These are phyloP conservation scores for Microtus pennsylvanicus DNA, from an alignment of 2,113 vertebrate genomes.

Conservation along the genomic window DNA sequence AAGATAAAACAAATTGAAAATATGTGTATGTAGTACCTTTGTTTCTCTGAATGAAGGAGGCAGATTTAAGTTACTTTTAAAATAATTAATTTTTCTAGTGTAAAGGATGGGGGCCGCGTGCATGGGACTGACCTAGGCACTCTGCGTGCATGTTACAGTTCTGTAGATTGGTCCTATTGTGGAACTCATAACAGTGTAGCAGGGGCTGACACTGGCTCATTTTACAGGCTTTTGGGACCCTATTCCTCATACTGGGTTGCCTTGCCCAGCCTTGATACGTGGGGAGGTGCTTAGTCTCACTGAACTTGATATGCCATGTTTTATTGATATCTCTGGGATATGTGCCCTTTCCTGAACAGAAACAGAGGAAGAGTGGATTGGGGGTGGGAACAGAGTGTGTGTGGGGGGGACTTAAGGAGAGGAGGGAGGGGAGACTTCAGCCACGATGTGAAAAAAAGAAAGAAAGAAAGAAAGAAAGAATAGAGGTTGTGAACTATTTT, in stretches of 20 bases:
- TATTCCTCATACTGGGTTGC: background rate
- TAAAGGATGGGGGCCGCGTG: background rate
- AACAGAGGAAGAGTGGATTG: background rate
- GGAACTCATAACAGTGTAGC: background rate
- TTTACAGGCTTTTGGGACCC: background rate
- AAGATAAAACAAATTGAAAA: constrained; percentile 13
- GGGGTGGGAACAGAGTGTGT: background rate
- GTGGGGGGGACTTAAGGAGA: background rate
- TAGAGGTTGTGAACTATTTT: background rate
- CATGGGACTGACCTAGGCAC: background rate
- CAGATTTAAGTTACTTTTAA: constrained; percentile 42
- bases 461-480: too few relatives aligned
- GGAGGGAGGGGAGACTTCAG: background rate
- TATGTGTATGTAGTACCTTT: background rate
- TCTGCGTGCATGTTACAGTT: background rate
- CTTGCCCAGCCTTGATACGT: too few relatives aligned
- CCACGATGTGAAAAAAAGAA: background rate
- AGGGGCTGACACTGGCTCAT: background rate
- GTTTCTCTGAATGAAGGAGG: constrained; percentile 11
- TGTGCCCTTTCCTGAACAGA: background rate
- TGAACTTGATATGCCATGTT: background rate
- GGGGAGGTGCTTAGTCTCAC: background rate
- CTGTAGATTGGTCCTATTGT: background rate
- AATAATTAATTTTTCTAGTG: constrained; percentile 66
- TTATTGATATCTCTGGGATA: background rate